phyloP scores from a whole-genome alignment of 2,113 vertebrate species.

The Sciurus niger region DNA sequence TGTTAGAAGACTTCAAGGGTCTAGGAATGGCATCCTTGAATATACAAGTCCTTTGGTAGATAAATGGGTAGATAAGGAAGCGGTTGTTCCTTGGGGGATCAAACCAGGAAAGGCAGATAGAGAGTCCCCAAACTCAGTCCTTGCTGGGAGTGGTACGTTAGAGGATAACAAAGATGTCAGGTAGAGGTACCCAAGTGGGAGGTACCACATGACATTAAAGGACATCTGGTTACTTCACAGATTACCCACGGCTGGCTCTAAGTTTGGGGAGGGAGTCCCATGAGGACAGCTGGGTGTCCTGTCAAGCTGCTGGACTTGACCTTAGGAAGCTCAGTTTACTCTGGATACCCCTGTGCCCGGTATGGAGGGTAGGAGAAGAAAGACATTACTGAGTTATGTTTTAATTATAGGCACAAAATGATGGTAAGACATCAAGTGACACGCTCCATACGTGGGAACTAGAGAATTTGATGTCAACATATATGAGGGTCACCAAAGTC shows the following conservation, averaged over 20 bases:
- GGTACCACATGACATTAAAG: not conserved
- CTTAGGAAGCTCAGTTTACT: not conserved
- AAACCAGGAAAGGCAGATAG: not conserved
- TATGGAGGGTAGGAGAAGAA: too few species aligned
- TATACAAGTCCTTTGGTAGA: not conserved
- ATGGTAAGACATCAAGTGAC: too few species aligned
- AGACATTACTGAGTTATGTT: too few species aligned
- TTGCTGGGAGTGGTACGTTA: not conserved
- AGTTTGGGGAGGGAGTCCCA: too few species aligned
- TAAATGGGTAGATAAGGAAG: not conserved
- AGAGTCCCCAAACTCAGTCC: not conserved
- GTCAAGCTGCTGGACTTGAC: not conserved
- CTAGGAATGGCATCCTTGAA: not conserved
- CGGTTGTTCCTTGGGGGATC: not conserved
- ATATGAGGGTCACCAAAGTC: not conserved
- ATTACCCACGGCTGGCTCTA: not conserved
- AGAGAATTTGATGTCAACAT: too few species aligned
- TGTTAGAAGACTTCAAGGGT: not conserved
- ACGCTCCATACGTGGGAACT: too few species aligned
- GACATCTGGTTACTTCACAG: not conserved
- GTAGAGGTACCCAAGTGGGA: not conserved
- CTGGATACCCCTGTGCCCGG: not conserved
- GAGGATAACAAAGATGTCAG: not conserved
- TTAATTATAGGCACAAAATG: too few species aligned
- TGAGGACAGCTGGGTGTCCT: not conserved